phyloP scores from a whole-genome alignment of 2,888 invertebrate species.

The Onchidella celtica region DNA sequence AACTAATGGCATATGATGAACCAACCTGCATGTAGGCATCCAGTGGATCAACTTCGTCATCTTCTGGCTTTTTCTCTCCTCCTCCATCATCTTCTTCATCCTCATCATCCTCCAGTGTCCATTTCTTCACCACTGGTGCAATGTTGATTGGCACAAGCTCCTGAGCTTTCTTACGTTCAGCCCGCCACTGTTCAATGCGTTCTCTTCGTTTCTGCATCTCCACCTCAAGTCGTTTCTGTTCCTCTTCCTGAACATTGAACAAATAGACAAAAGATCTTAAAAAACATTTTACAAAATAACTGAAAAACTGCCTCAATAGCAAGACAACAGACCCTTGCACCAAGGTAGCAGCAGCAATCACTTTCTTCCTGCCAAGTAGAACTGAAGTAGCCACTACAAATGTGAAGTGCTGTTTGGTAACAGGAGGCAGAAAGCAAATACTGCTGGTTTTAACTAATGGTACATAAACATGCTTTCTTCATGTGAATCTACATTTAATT shows the following conservation, averaged over 20 bases:
- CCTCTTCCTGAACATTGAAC: constrained; percentile 76
- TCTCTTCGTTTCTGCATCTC: constrained; percentile 98
- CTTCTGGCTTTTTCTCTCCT: constrained; percentile 68
- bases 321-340: too few species aligned
- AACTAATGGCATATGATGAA: background rate
- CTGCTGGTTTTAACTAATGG: too few species aligned
- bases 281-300: background rate
- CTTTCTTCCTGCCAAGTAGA: too few species aligned
- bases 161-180: constrained; percentile 94
- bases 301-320: too few species aligned
- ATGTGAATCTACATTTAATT: too few species aligned
- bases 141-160: constrained; percentile 84
- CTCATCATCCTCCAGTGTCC: constrained; percentile 97
- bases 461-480: too few species aligned
- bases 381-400: too few species aligned
- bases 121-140: constrained; percentile 85
- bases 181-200: constrained; percentile 96
- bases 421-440: too few species aligned
- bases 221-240: constrained; percentile 85
- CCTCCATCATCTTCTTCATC: constrained; percentile 85
- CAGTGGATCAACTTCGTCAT: constrained; percentile 87
- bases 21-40: constrained; percentile 96
- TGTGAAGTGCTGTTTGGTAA: too few species aligned
- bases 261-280: background rate
- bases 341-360: too few species aligned